Conservation (phyloP, 2,113 vertebrate genomes). For the Pygoscelis antarcticus region DNA sequence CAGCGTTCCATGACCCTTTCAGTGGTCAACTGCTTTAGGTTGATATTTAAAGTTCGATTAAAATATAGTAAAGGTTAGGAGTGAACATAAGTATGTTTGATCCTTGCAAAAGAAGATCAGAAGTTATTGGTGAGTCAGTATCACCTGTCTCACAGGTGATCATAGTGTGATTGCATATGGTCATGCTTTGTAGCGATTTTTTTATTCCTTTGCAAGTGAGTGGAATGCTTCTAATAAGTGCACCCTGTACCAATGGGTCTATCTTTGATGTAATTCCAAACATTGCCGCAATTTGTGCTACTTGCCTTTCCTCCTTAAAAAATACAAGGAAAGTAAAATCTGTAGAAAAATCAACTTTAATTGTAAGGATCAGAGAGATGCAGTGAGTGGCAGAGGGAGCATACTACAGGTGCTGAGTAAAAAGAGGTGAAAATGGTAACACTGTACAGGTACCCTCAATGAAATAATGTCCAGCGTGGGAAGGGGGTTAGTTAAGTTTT, state of each 20-base stretch:
- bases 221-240: neutral
- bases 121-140: neutral
- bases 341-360: neutral
- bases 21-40: neutral
- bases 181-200: neutral
- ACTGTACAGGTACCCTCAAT: neutral
- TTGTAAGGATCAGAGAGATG: neutral
- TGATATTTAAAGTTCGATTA: neutral
- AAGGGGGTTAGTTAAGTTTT: neutral
- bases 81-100: neutral
- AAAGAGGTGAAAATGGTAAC: neutral
- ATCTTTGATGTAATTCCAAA: neutral
- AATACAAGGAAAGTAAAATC: neutral
- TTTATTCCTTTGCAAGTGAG: neutral
- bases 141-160: neutral
- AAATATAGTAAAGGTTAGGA: neutral
- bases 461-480: neutral
- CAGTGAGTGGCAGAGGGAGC: neutral
- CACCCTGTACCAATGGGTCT: accelerated
- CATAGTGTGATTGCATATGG: neutral
- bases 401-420: neutral
- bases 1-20: neutral
- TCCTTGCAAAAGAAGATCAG: neutral
- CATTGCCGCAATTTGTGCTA: neutral
- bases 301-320: neutral